These are phyloP conservation scores for Latrodectus hesperus DNA, from an alignment of 2,888 invertebrate genomes.

Conservation along the genomic window DNA sequence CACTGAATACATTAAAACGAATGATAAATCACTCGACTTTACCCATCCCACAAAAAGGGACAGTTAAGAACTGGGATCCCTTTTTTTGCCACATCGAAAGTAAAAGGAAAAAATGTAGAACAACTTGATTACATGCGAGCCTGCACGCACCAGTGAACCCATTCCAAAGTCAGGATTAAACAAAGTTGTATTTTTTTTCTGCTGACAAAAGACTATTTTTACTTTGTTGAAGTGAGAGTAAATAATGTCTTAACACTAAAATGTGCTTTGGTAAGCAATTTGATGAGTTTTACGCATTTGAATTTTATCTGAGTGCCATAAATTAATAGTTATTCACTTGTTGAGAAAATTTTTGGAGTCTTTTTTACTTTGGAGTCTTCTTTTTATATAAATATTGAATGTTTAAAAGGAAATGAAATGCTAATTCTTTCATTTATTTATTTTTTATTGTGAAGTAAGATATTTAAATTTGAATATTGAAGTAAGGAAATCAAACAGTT, in stretches of 20 bases:
- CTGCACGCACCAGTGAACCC: conserved; percentile 11
- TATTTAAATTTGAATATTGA: too few species aligned
- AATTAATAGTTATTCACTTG: background rate
- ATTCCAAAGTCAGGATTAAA: conserved; percentile 38
- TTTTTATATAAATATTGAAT: too few species aligned
- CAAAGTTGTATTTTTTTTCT: conserved; percentile 1
- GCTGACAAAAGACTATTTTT: background rate
- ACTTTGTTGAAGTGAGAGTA: background rate
- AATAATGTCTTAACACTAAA: background rate
- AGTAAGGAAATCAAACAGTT: too few species aligned
- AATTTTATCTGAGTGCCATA: background rate
- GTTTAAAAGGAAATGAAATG: too few species aligned
- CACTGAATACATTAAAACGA: conserved; percentile 50
- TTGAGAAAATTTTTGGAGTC: background rate
- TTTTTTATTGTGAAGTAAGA: too few species aligned
- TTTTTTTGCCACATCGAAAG: background rate
- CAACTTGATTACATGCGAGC: conserved; percentile 38
- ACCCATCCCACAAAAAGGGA: background rate
- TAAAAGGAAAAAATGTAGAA: conserved; percentile 3
- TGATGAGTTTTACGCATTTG: background rate
- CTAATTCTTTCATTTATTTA: too few species aligned
- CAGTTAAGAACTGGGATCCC: background rate
- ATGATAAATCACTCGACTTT: conserved; percentile 45
- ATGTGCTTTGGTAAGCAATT: background rate
- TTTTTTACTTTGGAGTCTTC: background rate